Evolutionary conservation across 1,140 invertebrate genomes (phyloP).

Genomic region (Pollicipes pollicipes): DNA sequence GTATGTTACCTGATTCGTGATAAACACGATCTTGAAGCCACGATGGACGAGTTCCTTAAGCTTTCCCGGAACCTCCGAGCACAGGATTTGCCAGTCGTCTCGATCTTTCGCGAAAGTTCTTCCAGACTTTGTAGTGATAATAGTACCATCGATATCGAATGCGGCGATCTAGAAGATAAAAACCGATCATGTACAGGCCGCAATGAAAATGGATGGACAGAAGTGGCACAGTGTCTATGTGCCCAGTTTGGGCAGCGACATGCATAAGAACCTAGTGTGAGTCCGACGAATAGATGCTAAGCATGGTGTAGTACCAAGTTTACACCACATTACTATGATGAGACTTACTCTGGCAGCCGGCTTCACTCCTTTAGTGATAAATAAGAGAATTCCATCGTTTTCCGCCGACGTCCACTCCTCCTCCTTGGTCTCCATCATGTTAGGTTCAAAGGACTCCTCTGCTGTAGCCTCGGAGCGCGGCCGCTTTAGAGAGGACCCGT

Average conservation of each 20-base stretch:
- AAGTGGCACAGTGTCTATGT: too few relatives aligned
- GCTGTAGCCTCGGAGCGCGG: not conserved
- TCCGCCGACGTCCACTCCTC: not conserved
- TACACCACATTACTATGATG: too few relatives aligned
- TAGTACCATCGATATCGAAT: conserved; percentile 88
- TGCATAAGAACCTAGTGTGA: too few relatives aligned
- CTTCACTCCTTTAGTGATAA: not conserved
- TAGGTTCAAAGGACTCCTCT: not conserved
- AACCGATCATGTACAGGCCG: too few relatives aligned
- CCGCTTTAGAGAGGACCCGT: not conserved
- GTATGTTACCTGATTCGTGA: conserved; percentile 63
- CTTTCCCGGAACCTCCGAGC: conserved; percentile 45
- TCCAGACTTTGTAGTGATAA: conserved; percentile 83
- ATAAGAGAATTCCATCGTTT: not conserved
- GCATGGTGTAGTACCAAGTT: too few relatives aligned
- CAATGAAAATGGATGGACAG: too few relatives aligned
- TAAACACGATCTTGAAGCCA: conserved; percentile 72
- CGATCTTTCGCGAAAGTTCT: conserved; percentile 64
- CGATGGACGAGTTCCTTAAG: conserved; percentile 46
- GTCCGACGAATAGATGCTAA: too few relatives aligned
- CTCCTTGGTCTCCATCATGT: not conserved
- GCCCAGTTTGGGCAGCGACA: too few relatives aligned
- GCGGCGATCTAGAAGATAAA: conserved; percentile 46
- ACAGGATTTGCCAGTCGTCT: conserved; percentile 73
- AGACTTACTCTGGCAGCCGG: not conserved